Evolutionary conservation across 2,113 vertebrate genomes (phyloP).

Genomic region (Zapus hudsonius): DNA sequence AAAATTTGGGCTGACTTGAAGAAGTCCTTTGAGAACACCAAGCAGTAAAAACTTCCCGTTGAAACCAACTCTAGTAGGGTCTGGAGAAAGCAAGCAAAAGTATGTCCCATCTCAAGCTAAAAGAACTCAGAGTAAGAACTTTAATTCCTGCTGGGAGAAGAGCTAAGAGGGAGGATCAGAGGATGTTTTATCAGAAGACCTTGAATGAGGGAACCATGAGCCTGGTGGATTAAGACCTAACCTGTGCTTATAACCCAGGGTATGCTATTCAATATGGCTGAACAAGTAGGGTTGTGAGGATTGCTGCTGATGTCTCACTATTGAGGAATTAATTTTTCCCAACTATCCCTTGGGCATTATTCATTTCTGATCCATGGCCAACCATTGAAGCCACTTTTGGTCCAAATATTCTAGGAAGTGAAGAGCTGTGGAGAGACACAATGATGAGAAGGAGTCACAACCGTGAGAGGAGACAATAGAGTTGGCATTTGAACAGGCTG

Average conservation of each 20-base stretch:
- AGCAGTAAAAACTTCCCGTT: background rate
- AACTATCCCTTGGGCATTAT: background rate
- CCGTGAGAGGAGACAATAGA: background rate
- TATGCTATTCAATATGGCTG: background rate
- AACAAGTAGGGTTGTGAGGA: background rate
- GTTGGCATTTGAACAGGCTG: background rate
- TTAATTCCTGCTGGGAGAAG: background rate
- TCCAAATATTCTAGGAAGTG: background rate
- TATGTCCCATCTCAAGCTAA: background rate
- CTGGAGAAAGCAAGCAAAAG: background rate
- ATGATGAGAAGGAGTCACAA: background rate
- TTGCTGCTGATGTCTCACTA: background rate
- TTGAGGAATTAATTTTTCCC: background rate
- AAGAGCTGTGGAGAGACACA: background rate
- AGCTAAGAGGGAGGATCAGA: background rate
- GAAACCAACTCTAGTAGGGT: background rate
- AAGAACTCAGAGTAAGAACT: background rate
- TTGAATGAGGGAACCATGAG: background rate
- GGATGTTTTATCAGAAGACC: background rate
- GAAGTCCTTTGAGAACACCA: background rate
- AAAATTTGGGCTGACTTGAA: background rate
- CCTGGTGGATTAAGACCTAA: background rate
- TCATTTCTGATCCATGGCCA: background rate
- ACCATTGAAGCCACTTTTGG: background rate
- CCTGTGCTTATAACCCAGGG: background rate